Evolutionary conservation across 2,888 invertebrate species (phyloP).

Genomic region (Idaea straminata): DNA sequence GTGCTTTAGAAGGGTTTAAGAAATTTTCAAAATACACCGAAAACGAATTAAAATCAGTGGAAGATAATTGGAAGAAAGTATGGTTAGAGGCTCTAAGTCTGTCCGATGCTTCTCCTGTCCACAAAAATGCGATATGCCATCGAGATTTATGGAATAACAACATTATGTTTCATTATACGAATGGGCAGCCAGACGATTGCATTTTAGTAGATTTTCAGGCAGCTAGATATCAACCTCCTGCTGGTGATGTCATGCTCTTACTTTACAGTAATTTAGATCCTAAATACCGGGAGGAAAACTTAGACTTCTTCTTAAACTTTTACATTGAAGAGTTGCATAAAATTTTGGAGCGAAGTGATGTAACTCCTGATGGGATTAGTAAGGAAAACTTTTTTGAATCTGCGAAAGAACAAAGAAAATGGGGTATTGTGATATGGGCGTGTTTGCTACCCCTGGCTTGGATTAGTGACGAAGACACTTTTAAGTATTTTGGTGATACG

Average conservation of each 20-base stretch:
- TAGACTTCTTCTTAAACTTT: conserved; percentile 69
- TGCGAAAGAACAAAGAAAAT: conserved; percentile 70
- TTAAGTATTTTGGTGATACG: conserved; percentile 65
- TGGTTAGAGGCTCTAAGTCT: conserved; percentile 52
- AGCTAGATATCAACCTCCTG: conserved; percentile 82
- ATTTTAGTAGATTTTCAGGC: conserved; percentile 86
- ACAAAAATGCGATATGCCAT: conserved; percentile 79
- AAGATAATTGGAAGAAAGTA: conserved; percentile 49
- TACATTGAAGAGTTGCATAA: conserved; percentile 77
- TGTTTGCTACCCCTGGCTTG: conserved; percentile 77
- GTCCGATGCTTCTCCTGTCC: conserved; percentile 47
- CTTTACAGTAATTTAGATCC: conserved; percentile 77
- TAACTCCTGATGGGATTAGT: conserved; percentile 64
- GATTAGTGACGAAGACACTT: conserved; percentile 72
- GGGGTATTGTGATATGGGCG: conserved; percentile 77
- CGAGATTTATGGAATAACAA: conserved; percentile 84
- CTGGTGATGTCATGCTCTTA: conserved; percentile 81
- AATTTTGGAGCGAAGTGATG: conserved; percentile 56
- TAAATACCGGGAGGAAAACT: conserved; percentile 70
- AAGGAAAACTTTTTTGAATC: conserved; percentile 64
- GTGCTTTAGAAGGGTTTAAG: conserved; percentile 56
- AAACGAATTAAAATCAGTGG: conserved; percentile 39
- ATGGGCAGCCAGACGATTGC: conserved; percentile 72
- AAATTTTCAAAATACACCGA: conserved; percentile 51
- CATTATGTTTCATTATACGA: conserved; percentile 75